Percentiles rank a stretch among this genome's conserved stretches.
These are phyloP conservation scores for Ondatra zibethicus DNA, from an alignment of 2,113 vertebrate genomes.

Conservation along the genomic window DNA sequence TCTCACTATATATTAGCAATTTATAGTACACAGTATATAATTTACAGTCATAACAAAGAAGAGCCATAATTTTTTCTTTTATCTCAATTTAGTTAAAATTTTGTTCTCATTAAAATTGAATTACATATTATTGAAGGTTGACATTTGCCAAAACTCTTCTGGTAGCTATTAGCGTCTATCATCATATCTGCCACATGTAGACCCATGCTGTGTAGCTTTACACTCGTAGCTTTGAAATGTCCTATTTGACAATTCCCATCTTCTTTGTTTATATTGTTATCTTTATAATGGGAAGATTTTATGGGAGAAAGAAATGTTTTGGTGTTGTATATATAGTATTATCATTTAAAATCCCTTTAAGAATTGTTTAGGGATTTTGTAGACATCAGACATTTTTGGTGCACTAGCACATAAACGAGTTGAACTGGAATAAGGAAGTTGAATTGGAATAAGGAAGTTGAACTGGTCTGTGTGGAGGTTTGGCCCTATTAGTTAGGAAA, in stretches of 20 bases:
- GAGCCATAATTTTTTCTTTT: background rate
- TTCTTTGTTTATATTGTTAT: background rate
- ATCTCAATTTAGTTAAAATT: background rate
- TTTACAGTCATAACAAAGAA: background rate
- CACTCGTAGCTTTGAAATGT: background rate
- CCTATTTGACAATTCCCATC: background rate
- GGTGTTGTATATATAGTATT: background rate
- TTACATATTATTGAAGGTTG: constrained; percentile 47
- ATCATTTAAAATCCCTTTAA: constrained; percentile 18
- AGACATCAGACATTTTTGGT: background rate
- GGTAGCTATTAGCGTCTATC: background rate
- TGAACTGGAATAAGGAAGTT: background rate
- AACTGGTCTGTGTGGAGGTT: background rate
- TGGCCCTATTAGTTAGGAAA: background rate
- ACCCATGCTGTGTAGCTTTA: background rate
- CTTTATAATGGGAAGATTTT: constrained; percentile 36
- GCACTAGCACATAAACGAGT: background rate
- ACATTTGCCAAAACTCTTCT: constrained; percentile 34
- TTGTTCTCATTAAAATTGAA: constrained; percentile 48
- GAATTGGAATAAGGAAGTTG: background rate
- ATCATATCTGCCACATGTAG: background rate
- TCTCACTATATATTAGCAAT: background rate
- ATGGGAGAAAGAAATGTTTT: background rate
- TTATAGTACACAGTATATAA: background rate
- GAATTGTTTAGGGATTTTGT: background rate